phyloP scores from a whole-genome alignment of 2,113 vertebrate genomes.

The Chionis minor region DNA sequence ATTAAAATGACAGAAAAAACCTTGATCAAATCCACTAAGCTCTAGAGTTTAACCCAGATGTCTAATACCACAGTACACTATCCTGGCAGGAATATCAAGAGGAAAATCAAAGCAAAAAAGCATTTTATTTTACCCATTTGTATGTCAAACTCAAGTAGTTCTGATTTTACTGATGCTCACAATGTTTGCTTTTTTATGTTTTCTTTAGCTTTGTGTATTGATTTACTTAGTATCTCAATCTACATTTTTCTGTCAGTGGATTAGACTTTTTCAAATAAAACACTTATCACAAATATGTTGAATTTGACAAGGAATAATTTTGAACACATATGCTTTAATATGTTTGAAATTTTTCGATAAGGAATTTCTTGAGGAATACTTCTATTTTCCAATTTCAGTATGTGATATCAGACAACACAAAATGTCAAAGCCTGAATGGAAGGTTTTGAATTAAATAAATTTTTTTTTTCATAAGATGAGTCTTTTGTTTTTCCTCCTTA shows the following conservation, averaged over 20 bases:
- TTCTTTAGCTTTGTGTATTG: background rate
- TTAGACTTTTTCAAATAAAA: background rate
- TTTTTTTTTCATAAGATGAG: background rate
- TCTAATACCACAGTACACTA: slow-evolving; percentile 22
- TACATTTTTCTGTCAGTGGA: background rate
- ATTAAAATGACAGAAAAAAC: slow-evolving; percentile 63
- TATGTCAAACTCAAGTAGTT: background rate
- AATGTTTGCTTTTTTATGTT: background rate
- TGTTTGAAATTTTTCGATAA: background rate
- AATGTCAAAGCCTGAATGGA: background rate
- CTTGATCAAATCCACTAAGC: slow-evolving; percentile 62
- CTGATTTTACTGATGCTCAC: background rate
- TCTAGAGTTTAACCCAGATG: slow-evolving; percentile 58
- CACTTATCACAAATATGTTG: background rate
- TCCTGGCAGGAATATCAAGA: background rate
- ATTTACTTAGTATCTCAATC: background rate
- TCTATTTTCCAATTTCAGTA: background rate
- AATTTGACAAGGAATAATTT: background rate
- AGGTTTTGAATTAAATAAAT: background rate
- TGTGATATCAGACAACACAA: background rate
- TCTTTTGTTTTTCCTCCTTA: background rate
- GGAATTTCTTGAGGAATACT: background rate
- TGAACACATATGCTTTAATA: background rate
- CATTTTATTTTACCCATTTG: background rate
- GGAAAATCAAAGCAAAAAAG: slow-evolving; percentile 11